Base-by-base conservation (phyloP, 2,797 vertebrate species). In the Hydrocynus forskahlii region DNA sequence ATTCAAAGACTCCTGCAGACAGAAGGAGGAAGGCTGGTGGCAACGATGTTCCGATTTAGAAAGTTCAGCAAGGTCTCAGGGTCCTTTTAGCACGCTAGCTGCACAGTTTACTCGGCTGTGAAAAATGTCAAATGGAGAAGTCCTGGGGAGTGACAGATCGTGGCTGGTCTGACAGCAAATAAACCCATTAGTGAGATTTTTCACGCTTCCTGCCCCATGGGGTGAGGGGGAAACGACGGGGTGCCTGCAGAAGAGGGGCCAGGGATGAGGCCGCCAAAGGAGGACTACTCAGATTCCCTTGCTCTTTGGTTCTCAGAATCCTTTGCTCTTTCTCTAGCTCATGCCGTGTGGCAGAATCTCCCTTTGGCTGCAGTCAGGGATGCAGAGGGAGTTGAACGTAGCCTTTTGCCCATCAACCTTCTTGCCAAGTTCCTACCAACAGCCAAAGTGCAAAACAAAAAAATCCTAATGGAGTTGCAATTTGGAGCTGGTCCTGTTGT, bases 141-240 rank as follows among this genome's bases (percentile, higher is more conserved):
- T 94, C 94, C 93, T 88, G 89, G 88, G 92, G 92, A 94, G 90
- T 92, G 92, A 93, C 93, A 95, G 92, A 93, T 94, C 88, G 69
- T 91, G 87, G 84, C 87, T 66, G 94, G 93, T 93, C 94, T 95
- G 95, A 95, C 93, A 94, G 92, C 92, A 93, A 94, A 94, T 93
- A 94, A 90, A 94, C 91, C 95, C 95, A 95, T 95, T 92, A 94
- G 92, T 93, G 94, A 95, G 89, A 91, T 93, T 94, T 93, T 94
- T 89, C 92, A 95, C 89, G 92, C 94, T 94, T 94, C 92, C 92
- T 94, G 92, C 93, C 93, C 92, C 91, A 87, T 88, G 88, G 89
- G 91, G 92, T 90, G 77, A 68, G 68, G 88, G 90, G 91, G 91
- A 86, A 88, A 88, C 88, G 88, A 88, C 88, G 87, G 89, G 86